Conservation (phyloP, 1,140 invertebrate genomes). For the Archivesica marissinica region DNA sequence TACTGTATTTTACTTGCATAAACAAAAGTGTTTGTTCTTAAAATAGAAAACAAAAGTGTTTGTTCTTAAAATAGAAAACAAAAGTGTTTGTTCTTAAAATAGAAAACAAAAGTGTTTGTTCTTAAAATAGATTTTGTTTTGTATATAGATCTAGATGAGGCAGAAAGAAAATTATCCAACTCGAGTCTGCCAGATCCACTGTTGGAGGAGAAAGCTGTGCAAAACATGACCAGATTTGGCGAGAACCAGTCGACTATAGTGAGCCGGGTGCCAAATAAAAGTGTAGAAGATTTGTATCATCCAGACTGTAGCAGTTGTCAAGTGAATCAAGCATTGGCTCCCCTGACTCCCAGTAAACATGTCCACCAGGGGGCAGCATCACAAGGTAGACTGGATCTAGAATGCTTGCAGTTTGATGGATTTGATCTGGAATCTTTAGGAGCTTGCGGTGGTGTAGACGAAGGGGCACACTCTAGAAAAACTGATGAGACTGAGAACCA, state of each 20-base stretch:
- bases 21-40: too few species aligned
- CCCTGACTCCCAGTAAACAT: conserved; percentile 19
- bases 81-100: too few species aligned
- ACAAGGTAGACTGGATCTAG: conserved; percentile 16
- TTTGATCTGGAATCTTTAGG: conserved; percentile 40
- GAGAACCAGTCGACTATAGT: conserved; percentile 59
- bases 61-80: too few species aligned
- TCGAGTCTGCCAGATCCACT: conserved; percentile 18
- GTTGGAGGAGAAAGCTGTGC: conserved; percentile 7
- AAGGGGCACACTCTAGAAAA: conserved; percentile 5
- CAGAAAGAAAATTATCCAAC: conserved; percentile 14
- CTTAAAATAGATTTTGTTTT: neutral
- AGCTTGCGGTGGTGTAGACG: conserved; percentile 45
- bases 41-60: too few species aligned
- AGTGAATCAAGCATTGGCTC: conserved; percentile 14
- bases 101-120: too few species aligned
- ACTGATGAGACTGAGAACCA: conserved; percentile 38
- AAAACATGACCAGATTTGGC: conserved; percentile 43
- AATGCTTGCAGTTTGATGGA: conserved; percentile 6
- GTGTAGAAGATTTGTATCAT: conserved; percentile 64
- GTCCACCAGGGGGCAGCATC: conserved; percentile 25
- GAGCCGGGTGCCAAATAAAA: conserved; percentile 61
- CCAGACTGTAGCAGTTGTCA: conserved; percentile 46
- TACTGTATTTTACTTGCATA: too few species aligned
- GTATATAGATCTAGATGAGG: conserved; percentile 33